phyloP scores from a whole-genome alignment of 2,113 vertebrate species.

The Telmatochromis sp. region DNA sequence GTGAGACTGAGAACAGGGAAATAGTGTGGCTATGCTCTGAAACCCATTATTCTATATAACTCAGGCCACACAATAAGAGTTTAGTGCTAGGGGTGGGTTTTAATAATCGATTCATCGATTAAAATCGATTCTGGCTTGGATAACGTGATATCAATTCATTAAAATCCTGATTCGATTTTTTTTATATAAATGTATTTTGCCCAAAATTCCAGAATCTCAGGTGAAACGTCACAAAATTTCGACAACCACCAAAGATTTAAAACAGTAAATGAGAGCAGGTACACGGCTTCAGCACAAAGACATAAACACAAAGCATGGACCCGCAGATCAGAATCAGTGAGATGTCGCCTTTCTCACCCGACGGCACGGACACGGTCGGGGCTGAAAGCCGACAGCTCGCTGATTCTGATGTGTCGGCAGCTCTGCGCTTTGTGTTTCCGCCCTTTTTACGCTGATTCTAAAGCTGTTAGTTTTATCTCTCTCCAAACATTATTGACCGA shows the following conservation, averaged over 20 bases:
- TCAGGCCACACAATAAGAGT: rapidly evolving
- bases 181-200: not conserved
- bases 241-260: rapidly evolving
- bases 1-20: not conserved
- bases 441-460: rapidly evolving
- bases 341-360: too few relatives aligned
- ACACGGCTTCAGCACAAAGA: too few relatives aligned
- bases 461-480: rapidly evolving
- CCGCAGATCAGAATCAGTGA: rapidly evolving
- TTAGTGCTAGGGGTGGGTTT: not conserved
- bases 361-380: too few relatives aligned
- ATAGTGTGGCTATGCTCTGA: not conserved
- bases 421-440: rapidly evolving
- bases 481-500: too few relatives aligned
- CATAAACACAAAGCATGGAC: rapidly evolving
- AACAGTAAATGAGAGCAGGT: too few relatives aligned
- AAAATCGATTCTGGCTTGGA: not conserved
- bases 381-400: too few relatives aligned
- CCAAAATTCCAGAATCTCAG: too few relatives aligned
- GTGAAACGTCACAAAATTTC: too few relatives aligned
- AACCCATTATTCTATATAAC: not conserved
- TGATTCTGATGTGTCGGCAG: rapidly evolving
- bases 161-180: not conserved
- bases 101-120: not conserved
- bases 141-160: not conserved